Base-by-base conservation (phyloP, 2,113 vertebrate species). In the Catharus fuscescens region DNA sequence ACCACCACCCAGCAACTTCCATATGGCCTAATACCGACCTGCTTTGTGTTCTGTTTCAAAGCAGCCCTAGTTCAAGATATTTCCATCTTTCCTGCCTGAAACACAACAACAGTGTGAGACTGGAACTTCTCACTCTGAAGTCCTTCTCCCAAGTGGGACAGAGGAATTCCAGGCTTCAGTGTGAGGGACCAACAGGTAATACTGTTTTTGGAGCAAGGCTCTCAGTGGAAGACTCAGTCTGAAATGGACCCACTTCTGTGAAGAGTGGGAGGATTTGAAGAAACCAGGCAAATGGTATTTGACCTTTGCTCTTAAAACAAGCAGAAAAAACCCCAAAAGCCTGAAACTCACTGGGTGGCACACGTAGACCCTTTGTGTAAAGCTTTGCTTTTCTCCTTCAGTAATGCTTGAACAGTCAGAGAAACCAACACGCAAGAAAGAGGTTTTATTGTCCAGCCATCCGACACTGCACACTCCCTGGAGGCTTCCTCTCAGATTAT, bases 251-350 rank as follows among this genome's bases (percentile, higher is more conserved):
- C 29, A 28, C 11, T 81, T 79, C 10, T n/a, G 31, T 3, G 5
- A 24, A 17, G 12, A 23, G 13, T 8, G 18, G 11, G 13, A 60
- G 16, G 40, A 64, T 29, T 34, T 89, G 86, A 86, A 90, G 92
- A 59, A 93, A 80, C 5, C 42, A 54, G 13, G 60, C 80, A 80
- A 94, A 93, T 64, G 79, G 74, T 78, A n/a, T 66, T 38, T 82
- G 84, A 94, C 86, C 89, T 93, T 84, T 93, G 94, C 84, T 59
- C 56, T 95, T 54, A 92, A 84, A 86, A 74, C 90, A 96, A 93
- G 74, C 3, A 74, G 15, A 47, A 53, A n/a, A 77, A 62, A 25
- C 0, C 2, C 21, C 38, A 38, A 44, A 81, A 52, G 32, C 36
- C 42, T 48, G 53, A 85, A 95, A 82, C 18, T 72, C 78, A 44